phyloP scores from a whole-genome alignment of 2,888 invertebrate species.

The Caenorhabditis angaria region DNA sequence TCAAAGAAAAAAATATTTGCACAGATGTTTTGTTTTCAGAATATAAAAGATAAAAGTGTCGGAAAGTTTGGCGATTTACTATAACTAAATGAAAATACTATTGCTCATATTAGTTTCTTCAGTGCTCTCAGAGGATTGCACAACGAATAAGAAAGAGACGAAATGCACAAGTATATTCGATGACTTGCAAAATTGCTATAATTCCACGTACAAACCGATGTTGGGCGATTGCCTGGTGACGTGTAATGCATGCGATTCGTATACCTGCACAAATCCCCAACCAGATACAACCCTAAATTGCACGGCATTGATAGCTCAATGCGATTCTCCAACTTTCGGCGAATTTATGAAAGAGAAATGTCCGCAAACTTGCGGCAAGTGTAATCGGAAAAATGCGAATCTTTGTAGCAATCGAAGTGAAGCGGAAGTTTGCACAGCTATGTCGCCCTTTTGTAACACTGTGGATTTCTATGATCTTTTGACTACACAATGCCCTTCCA shows the following conservation, averaged over 20 bases:
- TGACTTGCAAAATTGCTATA: conserved; percentile 30
- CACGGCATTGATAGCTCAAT: conserved; percentile 31
- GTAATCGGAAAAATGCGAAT: conserved; percentile 45
- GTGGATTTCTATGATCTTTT: conserved; percentile 46
- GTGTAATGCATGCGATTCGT: conserved; percentile 46
- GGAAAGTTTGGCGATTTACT: no score
- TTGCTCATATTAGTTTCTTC: neutral
- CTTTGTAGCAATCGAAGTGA: conserved; percentile 35
- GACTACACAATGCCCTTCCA: conserved; percentile 43
- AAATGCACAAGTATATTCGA: conserved; percentile 41
- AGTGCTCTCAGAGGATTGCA: conserved; percentile 21
- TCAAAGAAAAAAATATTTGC: no score
- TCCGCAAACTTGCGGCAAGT: conserved; percentile 47
- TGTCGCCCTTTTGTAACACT: conserved; percentile 43
- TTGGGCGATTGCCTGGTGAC: conserved; percentile 46
- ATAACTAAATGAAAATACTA: neutral
- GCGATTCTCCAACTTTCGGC: conserved; percentile 30
- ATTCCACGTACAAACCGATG: conserved; percentile 32
- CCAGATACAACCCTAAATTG: conserved; percentile 44
- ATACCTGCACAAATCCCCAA: conserved; percentile 44
- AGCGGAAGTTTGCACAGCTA: conserved; percentile 28
- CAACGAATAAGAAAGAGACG: conserved; percentile 12
- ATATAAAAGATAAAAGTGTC: no score
- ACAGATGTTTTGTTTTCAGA: no score
- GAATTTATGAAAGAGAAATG: conserved; percentile 51